Conservation (phyloP, 2,797 vertebrate species). For the Syngnathus acus region DNA sequence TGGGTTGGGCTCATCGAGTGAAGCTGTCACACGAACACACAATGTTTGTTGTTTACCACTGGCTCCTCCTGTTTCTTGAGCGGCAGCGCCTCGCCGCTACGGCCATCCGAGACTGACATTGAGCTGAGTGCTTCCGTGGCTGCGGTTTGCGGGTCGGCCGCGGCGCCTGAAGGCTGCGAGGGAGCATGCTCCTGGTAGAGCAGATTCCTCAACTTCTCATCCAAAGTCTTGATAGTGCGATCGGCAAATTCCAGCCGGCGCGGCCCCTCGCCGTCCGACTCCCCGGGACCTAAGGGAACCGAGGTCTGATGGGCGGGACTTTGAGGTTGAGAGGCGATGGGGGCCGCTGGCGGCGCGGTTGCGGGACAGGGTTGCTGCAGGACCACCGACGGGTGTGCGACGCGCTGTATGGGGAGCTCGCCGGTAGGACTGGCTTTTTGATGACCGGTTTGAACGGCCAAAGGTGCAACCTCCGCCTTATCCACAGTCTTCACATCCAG, state of each 20-base stretch:
- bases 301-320: conserved; percentile 68
- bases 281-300: conserved; percentile 59
- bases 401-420: conserved; percentile 43
- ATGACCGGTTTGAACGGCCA: conserved; percentile 38
- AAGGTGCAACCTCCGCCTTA: conserved; percentile 25
- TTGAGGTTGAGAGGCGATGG: conserved; percentile 70
- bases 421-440: conserved; percentile 54
- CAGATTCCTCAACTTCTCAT: conserved; percentile 89
- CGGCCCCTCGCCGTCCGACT: conserved; percentile 86
- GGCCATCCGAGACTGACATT: conserved; percentile 58
- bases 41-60: conserved; percentile 57
- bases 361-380: conserved; percentile 72
- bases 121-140: conserved; percentile 63
- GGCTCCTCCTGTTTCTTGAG: conserved; percentile 62
- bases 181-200: conserved; percentile 78
- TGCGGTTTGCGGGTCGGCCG: conserved; percentile 47
- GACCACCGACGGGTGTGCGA: conserved; percentile 63
- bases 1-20: not conserved
- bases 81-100: conserved; percentile 58
- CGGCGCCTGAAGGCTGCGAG: conserved; percentile 46
- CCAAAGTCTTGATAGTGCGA: conserved; percentile 90
- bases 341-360: conserved; percentile 50
- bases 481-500: conserved; percentile 54
- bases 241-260: conserved; percentile 87
- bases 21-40: not conserved